Evolutionary conservation across 2,888 invertebrate genomes (phyloP), one percentile per base, ranked within the genome.

Genomic region (Epirrhoe alternata): DNA sequence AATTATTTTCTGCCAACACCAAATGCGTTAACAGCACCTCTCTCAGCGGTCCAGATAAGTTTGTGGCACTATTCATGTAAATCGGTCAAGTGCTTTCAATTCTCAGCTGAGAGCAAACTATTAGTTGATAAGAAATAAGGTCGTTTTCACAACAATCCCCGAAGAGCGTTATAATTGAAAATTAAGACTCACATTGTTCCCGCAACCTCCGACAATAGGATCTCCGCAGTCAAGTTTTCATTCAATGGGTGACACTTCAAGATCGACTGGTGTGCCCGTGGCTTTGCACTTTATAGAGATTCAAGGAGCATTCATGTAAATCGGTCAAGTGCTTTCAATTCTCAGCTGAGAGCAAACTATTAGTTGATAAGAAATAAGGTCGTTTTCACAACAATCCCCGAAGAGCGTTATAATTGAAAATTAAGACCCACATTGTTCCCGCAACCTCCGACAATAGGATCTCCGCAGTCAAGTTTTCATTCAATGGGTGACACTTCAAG

Each of bases 401-500:
- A 17, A 24, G 38, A 10, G 6, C 42, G 30, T n/a, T 55, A 55
- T 55, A 55, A 55, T 55, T 55, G 45, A 55, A 54, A 38, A 54
- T 42, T 17, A 54, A 42, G 54, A 6, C 38, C 38, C n/a, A 55
- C 42, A 55, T 42, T 55, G 55, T 45, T 42, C 54, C 10, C 12
- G 0, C 38, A 12, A 42, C 12, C 24, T 42, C n/a, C 30, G 45
- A 55, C 55, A 55, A 55, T 30, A 42, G 55, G 33, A 45, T 55
- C 42, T 55, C 45, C 30, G 17, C 3, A 8, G 17, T 50, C 24
- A 50, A 50, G 49, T 50, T 50, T 50, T 50, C 49, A 17, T 50
- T 50, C 35, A 16, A 54, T 12, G 12, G 12, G 12, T 12, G 38
- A 7, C 0, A 42, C 38, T 42, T 12, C 12, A 42, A 42, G 38